These are phyloP conservation scores for Excalfactoria chinensis DNA, from an alignment of 2,113 vertebrate genomes.

Conservation along the genomic window DNA sequence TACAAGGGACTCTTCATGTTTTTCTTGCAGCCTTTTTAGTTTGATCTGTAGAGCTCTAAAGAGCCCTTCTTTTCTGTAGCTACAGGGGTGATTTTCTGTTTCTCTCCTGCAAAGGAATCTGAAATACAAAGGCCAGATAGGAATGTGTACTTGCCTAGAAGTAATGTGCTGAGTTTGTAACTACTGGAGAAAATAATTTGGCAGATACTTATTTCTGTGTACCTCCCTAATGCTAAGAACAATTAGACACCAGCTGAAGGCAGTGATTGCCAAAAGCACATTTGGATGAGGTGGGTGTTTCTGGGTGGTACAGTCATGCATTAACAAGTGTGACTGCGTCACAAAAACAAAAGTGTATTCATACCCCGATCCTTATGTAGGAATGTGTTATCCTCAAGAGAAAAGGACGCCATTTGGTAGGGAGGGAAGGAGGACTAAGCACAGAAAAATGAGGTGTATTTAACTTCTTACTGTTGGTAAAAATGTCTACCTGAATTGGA, in stretches of 20 bases:
- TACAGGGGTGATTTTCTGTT: neutral
- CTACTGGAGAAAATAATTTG: conserved; percentile 33
- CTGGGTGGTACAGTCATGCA: conserved; percentile 54
- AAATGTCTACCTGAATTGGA: neutral
- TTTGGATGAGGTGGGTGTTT: conserved; percentile 63
- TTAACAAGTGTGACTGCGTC: conserved; percentile 36
- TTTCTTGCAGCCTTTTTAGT: neutral
- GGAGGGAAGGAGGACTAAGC: neutral
- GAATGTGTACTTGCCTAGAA: conserved; percentile 1
- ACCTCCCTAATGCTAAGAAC: conserved; percentile 12
- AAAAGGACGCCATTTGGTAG: neutral
- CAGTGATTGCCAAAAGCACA: conserved; percentile 41
- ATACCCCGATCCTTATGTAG: neutral
- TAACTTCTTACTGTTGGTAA: neutral
- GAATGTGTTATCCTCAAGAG: neutral
- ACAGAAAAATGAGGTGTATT: neutral
- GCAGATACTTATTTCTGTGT: neutral
- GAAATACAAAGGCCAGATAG: neutral
- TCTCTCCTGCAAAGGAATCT: neutral
- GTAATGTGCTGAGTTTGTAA: conserved; percentile 33
- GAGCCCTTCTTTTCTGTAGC: neutral
- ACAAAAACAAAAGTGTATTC: conserved; percentile 3
- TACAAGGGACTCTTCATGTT: neutral
- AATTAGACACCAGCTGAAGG: conserved; percentile 49
- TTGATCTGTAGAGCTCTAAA: neutral